Conservation (phyloP, 2,113 vertebrate genomes). For the Odocoileus virginianus region DNA sequence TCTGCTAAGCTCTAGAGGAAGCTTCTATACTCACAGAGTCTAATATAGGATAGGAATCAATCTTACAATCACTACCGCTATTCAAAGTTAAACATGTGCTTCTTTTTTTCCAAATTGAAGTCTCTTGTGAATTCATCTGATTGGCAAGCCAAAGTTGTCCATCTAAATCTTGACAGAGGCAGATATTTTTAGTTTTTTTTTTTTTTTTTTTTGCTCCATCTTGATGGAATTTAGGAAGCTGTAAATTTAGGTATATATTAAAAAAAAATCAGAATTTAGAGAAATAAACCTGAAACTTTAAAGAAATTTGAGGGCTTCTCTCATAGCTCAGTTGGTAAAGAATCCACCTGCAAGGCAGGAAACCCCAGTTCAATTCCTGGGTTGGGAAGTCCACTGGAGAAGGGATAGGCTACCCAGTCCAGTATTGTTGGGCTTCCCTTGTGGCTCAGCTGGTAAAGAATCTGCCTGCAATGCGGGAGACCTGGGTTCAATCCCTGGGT, state of each 20-base stretch:
- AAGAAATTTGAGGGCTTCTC: background rate
- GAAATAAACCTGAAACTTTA: background rate
- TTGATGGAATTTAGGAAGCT: background rate
- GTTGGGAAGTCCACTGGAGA: no score
- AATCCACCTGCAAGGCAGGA: no score
- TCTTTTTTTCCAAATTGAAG: background rate
- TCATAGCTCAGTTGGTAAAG: background rate
- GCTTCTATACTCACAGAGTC: background rate
- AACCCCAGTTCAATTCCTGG: no score
- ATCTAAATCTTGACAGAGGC: background rate
- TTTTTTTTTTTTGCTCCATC: background rate
- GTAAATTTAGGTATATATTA: background rate
- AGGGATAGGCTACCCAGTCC: no score
- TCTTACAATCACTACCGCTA: background rate
- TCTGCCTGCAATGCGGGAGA: background rate
- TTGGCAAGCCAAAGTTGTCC: background rate
- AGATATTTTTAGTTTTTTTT: background rate
- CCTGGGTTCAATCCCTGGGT: background rate
- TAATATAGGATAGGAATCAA: background rate
- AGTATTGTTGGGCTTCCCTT: no score
- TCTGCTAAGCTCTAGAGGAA: background rate
- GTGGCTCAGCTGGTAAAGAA: background rate
- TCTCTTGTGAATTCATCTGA: background rate
- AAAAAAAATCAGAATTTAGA: background rate
- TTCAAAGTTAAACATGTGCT: background rate